A percentile compares a stretch with the other conserved stretches of the same genome.
phyloP scores from a whole-genome alignment of 2,797 vertebrate species.

The Sebastiscus albofasciatus region DNA sequence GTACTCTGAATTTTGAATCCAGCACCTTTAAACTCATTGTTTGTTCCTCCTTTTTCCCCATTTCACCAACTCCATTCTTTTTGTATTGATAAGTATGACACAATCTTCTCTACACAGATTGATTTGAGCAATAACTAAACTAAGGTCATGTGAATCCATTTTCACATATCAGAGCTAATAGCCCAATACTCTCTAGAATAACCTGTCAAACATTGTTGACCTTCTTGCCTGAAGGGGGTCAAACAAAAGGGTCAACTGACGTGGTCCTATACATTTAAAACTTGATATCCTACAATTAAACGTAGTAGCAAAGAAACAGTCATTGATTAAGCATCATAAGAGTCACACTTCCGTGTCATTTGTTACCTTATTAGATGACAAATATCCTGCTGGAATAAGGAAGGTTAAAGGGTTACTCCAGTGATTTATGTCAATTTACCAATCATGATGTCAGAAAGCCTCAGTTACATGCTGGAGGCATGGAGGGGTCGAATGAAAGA shows the following conservation, averaged over 20 bases:
- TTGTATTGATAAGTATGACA: neutral
- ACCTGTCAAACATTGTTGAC: neutral
- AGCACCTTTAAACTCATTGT: neutral
- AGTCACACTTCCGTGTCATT: neutral
- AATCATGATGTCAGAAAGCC: neutral
- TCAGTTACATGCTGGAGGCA: neutral
- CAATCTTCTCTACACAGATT: conserved; percentile 4
- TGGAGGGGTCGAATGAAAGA: neutral
- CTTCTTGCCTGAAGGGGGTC: neutral
- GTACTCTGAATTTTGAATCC: no score
- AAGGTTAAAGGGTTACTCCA: neutral
- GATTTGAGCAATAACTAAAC: conserved; percentile 17
- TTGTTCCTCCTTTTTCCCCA: neutral
- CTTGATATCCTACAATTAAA: neutral
- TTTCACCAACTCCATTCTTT: neutral
- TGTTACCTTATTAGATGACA: neutral
- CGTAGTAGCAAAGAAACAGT: neutral
- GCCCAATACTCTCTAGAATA: neutral
- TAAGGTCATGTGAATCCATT: conserved; percentile 11
- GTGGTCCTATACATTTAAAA: neutral
- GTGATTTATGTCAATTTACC: neutral
- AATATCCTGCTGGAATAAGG: neutral
- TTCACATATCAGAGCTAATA: neutral
- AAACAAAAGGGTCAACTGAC: neutral
- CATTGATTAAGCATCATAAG: neutral